Evolutionary conservation across 2,113 vertebrate genomes (phyloP), one percentile per base, ranked within the genome.

Genomic region (Eclectus roratus): DNA sequence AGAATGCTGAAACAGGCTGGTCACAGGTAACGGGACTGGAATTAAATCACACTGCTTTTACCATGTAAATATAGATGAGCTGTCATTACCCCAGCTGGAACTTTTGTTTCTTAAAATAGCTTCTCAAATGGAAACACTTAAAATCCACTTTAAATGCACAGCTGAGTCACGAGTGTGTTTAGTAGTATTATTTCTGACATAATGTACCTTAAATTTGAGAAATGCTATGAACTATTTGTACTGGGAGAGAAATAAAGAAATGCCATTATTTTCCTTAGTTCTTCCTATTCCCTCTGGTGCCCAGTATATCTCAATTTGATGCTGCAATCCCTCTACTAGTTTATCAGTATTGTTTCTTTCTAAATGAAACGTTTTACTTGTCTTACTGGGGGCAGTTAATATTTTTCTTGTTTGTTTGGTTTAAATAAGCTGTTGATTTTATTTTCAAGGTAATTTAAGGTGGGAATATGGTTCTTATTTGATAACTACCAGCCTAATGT

Each of bases 351-450:
- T 70, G 77, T 85, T 97, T 93, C 79, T 66, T 95, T 72, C 55
- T 53, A 66, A 93, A 80, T 82, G 39, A 95, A 97, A 87, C 8
- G 91, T 95, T 84, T 63, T 74, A 63, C 46, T 81, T 70, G 29
- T 80, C 87, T 94, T 91, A 64, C 76, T 87, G n/a, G 12, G 79
- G 65, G 68, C 49, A 76, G 85, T 89, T 94, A 88, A 21, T 80
- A 91, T 90, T 89, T 37, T 88, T 61, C 74, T 96, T 73, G 68
- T 73, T 80, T 92, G 13, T 7, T 52, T 79, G 90, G 68, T 66
- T 97, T 94, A 97, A 97, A 97, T 95, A 97, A 97, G 95, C 64
- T 96, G 97, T 97, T 84, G 96, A 98, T 98, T 97, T 97, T 90
- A 91, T 95, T 96, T 97, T 95, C 85, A 92, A 82, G 55, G 73